Conservation (phyloP, 2,113 vertebrate species). For the Cebidichthys violaceus region DNA sequence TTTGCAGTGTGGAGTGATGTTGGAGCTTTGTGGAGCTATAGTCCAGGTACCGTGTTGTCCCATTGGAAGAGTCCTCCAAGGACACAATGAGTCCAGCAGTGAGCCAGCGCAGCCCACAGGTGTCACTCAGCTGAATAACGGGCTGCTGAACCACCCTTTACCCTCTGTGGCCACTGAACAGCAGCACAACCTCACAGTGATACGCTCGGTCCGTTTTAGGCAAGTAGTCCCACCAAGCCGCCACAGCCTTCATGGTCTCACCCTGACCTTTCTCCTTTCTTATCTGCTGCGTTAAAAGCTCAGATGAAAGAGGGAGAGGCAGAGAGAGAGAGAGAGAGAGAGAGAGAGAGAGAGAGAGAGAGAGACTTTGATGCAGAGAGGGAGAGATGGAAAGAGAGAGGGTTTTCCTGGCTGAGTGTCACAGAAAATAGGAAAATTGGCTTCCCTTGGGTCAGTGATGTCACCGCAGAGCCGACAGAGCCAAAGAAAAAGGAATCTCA, state of each 20-base stretch:
- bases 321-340: slow-evolving; percentile 1
- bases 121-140: slow-evolving; percentile 7
- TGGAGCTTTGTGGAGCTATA: too few species aligned
- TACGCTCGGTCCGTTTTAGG: slow-evolving; percentile 3
- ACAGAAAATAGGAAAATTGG: slow-evolving; percentile 81
- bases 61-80: neutral
- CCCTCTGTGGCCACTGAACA: slow-evolving; percentile 1
- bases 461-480: slow-evolving; percentile 65
- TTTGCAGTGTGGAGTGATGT: too few species aligned
- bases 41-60: neutral
- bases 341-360: slow-evolving; percentile 32
- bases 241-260: neutral
- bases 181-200: slow-evolving; percentile 24
- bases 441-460: slow-evolving; percentile 68
- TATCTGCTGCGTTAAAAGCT: slow-evolving; percentile 48
- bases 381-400: slow-evolving; percentile 35
- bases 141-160: slow-evolving; percentile 4
- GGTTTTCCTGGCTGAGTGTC: slow-evolving; percentile 71
- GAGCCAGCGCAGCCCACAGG: neutral
- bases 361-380: slow-evolving; percentile 20
- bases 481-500: slow-evolving; percentile 40
- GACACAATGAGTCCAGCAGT: neutral
- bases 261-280: slow-evolving; percentile 2
- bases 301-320: slow-evolving; percentile 36
- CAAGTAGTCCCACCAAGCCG: neutral